Percentiles rank a stretch among this genome's conserved stretches.
phyloP scores from a whole-genome alignment of 2,113 vertebrate genomes.

The Urocitellus parryii region DNA sequence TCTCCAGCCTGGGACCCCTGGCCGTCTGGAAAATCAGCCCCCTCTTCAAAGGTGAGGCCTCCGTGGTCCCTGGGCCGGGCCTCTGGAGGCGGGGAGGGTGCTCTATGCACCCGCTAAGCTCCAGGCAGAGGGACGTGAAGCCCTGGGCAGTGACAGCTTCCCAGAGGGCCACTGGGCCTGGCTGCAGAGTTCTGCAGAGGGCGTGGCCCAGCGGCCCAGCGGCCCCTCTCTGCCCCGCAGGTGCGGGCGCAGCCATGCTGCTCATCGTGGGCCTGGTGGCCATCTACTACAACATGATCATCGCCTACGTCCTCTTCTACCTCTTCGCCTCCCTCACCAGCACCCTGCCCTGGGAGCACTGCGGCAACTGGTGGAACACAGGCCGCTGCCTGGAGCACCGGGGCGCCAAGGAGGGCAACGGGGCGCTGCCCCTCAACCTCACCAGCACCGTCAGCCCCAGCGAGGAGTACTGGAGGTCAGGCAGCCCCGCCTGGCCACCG shows the following conservation, averaged over 20 bases:
- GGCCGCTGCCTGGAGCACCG: slow-evolving; percentile 89
- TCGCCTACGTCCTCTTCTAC: slow-evolving; percentile 93
- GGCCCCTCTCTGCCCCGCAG: slow-evolving; percentile 79
- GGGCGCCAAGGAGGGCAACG: slow-evolving; percentile 81
- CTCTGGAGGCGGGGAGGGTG: not conserved
- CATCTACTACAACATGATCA: slow-evolving; percentile 93
- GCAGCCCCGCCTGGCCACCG: not conserved
- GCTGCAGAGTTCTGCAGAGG: not conserved
- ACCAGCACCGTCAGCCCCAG: slow-evolving; percentile 90
- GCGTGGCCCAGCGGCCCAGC: not conserved
- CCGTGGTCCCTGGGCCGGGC: not conserved
- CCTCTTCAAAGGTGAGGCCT: slow-evolving; percentile 89
- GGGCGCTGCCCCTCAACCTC: slow-evolving; percentile 85
- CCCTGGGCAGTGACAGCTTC: not conserved
- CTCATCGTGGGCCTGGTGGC: slow-evolving; percentile 91
- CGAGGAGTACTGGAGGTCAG: slow-evolving; percentile 91
- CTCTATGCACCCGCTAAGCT: accelerated
- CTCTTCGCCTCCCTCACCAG: slow-evolving; percentile 92
- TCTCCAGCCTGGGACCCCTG: slow-evolving; percentile 90
- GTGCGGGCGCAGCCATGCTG: slow-evolving; percentile 90
- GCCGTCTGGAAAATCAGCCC: slow-evolving; percentile 92
- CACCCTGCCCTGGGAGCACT: slow-evolving; percentile 90
- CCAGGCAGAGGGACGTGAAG: not conserved
- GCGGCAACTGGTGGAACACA: slow-evolving; percentile 91
- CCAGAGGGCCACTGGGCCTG: not conserved